phyloP scores from a whole-genome alignment of 1,140 invertebrate genomes.

The Triops longicaudatus region DNA sequence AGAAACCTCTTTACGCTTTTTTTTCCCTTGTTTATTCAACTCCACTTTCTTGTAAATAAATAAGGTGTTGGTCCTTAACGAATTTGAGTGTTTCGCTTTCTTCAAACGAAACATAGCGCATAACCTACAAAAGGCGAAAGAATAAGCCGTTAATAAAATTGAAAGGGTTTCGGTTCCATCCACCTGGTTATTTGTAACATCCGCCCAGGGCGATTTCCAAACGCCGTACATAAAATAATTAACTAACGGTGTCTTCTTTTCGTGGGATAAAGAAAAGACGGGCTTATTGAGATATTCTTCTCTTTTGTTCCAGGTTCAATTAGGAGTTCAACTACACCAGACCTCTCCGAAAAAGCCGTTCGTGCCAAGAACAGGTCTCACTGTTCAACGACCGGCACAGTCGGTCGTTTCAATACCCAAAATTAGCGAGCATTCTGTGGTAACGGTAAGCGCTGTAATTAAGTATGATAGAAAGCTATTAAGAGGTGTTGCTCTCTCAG shows the following conservation, averaged over 20 bases:
- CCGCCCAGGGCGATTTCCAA: background rate
- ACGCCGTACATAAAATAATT: background rate
- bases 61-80: background rate
- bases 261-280: background rate
- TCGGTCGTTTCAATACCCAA: background rate
- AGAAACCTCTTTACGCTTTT: background rate
- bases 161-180: background rate
- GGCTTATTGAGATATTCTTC: background rate
- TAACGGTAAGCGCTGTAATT: background rate
- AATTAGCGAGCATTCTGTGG: background rate
- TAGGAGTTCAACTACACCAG: conserved; percentile 2
- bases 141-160: background rate
- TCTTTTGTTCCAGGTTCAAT: background rate
- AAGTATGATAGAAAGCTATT: background rate
- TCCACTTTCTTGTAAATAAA: background rate
- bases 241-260: background rate
- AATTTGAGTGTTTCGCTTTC: background rate
- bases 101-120: background rate
- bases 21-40: background rate
- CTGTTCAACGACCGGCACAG: background rate
- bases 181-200: background rate
- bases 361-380: background rate
- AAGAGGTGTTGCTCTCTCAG: background rate
- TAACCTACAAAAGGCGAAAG: background rate
- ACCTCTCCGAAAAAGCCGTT: background rate